Evolutionary conservation across 2,888 invertebrate species (phyloP).

Genomic region (Drosophila bunnanda): DNA sequence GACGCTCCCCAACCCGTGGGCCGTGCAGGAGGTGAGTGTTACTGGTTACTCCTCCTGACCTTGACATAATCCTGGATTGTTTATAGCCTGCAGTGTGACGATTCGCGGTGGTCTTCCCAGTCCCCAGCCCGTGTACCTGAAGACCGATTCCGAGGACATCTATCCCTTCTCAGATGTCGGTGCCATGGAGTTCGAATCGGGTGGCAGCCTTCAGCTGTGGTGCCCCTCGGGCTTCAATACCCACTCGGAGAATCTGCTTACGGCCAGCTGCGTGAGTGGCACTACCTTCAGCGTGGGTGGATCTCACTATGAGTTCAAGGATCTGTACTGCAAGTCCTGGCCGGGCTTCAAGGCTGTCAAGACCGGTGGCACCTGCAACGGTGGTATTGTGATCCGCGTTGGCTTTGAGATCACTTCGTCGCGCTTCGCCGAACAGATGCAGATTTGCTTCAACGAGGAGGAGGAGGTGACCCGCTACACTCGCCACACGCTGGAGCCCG

Average conservation of each 20-base stretch:
- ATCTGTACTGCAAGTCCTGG: slow-evolving; percentile 82
- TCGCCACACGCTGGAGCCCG: slow-evolving; percentile 82
- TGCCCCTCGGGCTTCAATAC: slow-evolving; percentile 77
- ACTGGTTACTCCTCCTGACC: background rate
- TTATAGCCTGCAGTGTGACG: slow-evolving; percentile 68
- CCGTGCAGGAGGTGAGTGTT: slow-evolving; percentile 68
- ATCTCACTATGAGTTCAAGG: slow-evolving; percentile 72
- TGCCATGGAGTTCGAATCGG: slow-evolving; percentile 68
- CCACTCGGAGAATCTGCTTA: slow-evolving; percentile 66
- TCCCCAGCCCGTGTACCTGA: slow-evolving; percentile 87
- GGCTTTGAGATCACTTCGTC: slow-evolving; percentile 82
- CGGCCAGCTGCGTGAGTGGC: slow-evolving; percentile 79
- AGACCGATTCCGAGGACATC: slow-evolving; percentile 80
- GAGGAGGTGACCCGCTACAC: slow-evolving; percentile 84
- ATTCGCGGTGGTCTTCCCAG: slow-evolving; percentile 79
- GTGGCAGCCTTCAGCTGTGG: slow-evolving; percentile 78
- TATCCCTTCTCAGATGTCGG: slow-evolving; percentile 76
- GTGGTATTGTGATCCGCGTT: slow-evolving; percentile 81
- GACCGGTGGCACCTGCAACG: slow-evolving; percentile 77
- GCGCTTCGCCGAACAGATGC: slow-evolving; percentile 83
- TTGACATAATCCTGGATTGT: too few species aligned
- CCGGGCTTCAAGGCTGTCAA: slow-evolving; percentile 78
- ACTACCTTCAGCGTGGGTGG: slow-evolving; percentile 76
- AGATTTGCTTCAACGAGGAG: slow-evolving; percentile 84
- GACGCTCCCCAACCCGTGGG: slow-evolving; percentile 42